phyloP scores from a whole-genome alignment of 2,888 invertebrate species.

The Priocnemis perturbator region DNA sequence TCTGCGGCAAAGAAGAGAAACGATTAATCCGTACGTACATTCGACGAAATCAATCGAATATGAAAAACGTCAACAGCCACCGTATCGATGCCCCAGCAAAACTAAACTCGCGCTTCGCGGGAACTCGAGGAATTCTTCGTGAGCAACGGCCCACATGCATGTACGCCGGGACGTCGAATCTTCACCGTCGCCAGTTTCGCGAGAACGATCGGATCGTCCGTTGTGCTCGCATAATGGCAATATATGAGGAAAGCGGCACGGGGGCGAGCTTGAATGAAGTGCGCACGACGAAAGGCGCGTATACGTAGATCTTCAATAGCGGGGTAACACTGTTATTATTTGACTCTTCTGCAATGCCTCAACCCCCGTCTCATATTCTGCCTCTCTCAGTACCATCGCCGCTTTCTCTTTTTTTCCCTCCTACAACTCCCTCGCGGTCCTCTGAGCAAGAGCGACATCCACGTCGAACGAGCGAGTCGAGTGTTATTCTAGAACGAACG shows the following conservation, averaged over 20 bases:
- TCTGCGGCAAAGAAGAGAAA: too few relatives aligned
- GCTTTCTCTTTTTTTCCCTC: neutral
- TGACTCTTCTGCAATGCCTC: neutral
- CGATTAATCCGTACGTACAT: too few relatives aligned
- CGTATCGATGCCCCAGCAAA: neutral
- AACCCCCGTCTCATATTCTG: neutral
- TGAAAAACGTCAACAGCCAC: too few relatives aligned
- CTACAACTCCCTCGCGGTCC: neutral
- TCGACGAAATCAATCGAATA: too few relatives aligned
- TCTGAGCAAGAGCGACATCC: conserved; percentile 13
- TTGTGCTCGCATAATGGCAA: too few relatives aligned
- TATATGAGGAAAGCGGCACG: conserved; percentile 10
- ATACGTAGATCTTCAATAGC: conserved; percentile 33
- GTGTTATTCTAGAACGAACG: conserved; percentile 58
- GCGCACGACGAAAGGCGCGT: neutral
- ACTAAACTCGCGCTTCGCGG: too few relatives aligned
- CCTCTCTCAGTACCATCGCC: conserved; percentile 3
- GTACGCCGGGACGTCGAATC: too few relatives aligned
- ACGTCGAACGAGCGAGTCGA: conserved; percentile 20
- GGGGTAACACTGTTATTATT: conserved; percentile 28
- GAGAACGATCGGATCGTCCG: too few relatives aligned
- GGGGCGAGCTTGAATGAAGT: conserved; percentile 39
- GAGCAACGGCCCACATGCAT: too few relatives aligned
- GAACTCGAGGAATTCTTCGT: too few relatives aligned
- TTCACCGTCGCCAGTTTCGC: too few relatives aligned